Conservation (phyloP, 1,140 invertebrate genomes). For the Psilanteris sp. region DNA sequence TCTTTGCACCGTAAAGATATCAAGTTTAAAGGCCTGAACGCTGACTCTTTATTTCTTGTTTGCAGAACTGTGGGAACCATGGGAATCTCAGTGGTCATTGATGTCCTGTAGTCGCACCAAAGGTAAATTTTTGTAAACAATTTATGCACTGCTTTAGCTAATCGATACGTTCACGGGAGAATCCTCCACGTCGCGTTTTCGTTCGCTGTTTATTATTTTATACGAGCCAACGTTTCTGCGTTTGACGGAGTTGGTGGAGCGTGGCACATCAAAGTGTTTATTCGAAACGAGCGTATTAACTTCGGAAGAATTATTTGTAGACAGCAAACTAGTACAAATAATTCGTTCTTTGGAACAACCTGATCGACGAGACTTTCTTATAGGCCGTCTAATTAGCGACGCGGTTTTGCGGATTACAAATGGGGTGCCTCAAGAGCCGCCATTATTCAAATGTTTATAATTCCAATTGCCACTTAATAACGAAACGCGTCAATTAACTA, state of each 20-base stretch:
- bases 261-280: neutral
- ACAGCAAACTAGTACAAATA: too few species aligned
- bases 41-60: slow-evolving; percentile 37
- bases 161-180: slow-evolving; percentile 12
- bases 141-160: slow-evolving; percentile 2
- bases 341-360: too few species aligned
- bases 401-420: too few species aligned
- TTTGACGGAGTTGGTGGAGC: neutral
- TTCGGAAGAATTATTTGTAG: too few species aligned
- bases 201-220: slow-evolving; percentile 11
- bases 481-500: too few species aligned
- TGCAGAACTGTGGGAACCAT: slow-evolving; percentile 58
- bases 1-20: slow-evolving; percentile 22
- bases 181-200: neutral
- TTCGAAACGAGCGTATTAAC: too few species aligned
- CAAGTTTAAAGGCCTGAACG: slow-evolving; percentile 26
- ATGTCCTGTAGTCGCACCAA: slow-evolving; percentile 52
- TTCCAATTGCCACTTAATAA: too few species aligned
- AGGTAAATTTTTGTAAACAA: slow-evolving; percentile 36
- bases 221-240: neutral
- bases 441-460: too few species aligned
- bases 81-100: slow-evolving; percentile 46
- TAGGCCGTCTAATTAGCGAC: too few species aligned
- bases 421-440: too few species aligned
- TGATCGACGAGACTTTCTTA: too few species aligned